Evolutionary conservation across 2,113 vertebrate genomes (phyloP).

Genomic region (Gracilinanus agilis): DNA sequence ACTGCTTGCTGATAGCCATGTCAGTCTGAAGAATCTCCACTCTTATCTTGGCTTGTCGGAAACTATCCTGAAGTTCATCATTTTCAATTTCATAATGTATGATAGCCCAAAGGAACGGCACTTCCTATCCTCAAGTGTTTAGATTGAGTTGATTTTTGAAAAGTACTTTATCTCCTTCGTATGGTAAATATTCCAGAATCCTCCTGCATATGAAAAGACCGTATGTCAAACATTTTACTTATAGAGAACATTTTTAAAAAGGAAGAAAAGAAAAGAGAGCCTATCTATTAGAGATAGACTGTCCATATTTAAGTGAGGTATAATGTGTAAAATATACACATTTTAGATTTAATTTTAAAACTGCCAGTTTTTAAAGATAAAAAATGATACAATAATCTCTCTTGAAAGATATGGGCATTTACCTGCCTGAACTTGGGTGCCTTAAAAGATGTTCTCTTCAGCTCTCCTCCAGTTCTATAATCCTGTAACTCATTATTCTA

Average conservation of each 20-base stretch:
- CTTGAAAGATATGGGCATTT: neutral
- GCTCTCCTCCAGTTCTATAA: neutral
- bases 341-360: neutral
- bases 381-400: neutral
- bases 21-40: constrained; percentile 49
- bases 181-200: neutral
- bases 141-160: neutral
- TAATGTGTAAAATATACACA: neutral
- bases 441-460: neutral
- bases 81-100: constrained; percentile 53
- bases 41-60: constrained; percentile 51
- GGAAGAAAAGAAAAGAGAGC: neutral
- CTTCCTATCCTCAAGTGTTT: neutral
- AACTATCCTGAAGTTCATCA: constrained; percentile 37
- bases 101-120: constrained; percentile 47
- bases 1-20: constrained; percentile 46
- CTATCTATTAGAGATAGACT: neutral
- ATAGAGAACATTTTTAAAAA: neutral
- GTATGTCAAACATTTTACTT: neutral
- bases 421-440: neutral
- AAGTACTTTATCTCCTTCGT: neutral
- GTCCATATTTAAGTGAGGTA: neutral
- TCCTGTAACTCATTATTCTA: neutral
- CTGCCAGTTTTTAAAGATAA: neutral
- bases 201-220: neutral